These are phyloP conservation scores for Platycheirus albimanus DNA, from an alignment of 2,888 invertebrate genomes.

Conservation along the genomic window DNA sequence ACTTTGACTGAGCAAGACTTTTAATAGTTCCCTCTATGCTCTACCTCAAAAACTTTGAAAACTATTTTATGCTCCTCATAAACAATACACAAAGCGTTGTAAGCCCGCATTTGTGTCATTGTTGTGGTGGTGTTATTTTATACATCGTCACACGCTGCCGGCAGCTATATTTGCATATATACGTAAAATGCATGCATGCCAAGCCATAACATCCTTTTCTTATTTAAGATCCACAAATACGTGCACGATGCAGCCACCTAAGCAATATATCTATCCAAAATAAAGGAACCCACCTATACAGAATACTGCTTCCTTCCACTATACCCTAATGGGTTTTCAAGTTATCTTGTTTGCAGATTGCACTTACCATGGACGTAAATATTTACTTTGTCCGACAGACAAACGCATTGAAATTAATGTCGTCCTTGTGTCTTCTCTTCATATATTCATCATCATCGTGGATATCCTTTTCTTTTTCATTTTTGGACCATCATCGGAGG, in stretches of 20 bases:
- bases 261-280: constrained; percentile 27
- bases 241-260: constrained; percentile 27
- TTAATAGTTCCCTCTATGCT: constrained; percentile 43
- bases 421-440: constrained; percentile 53
- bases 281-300: constrained; percentile 11
- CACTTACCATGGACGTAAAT: constrained; percentile 50
- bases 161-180: constrained; percentile 16
- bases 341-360: constrained; percentile 66
- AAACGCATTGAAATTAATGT: constrained; percentile 45
- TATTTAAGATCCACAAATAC: not conserved
- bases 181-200: not conserved
- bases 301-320: too few relatives aligned
- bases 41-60: constrained; percentile 24
- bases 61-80: constrained; percentile 9
- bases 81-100: constrained; percentile 6
- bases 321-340: constrained; percentile 65
- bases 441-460: constrained; percentile 33
- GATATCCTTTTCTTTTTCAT: constrained; percentile 6
- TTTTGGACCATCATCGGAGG: not conserved
- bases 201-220: not conserved
- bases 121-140: constrained; percentile 25
- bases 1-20: constrained; percentile 38
- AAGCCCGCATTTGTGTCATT: constrained; percentile 48
- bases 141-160: constrained; percentile 7
- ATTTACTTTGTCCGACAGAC: constrained; percentile 55